Evolutionary conservation across 2,797 vertebrate species (phyloP), one percentile per base, ranked within the genome.

Genomic region (Tapirus indicus): DNA sequence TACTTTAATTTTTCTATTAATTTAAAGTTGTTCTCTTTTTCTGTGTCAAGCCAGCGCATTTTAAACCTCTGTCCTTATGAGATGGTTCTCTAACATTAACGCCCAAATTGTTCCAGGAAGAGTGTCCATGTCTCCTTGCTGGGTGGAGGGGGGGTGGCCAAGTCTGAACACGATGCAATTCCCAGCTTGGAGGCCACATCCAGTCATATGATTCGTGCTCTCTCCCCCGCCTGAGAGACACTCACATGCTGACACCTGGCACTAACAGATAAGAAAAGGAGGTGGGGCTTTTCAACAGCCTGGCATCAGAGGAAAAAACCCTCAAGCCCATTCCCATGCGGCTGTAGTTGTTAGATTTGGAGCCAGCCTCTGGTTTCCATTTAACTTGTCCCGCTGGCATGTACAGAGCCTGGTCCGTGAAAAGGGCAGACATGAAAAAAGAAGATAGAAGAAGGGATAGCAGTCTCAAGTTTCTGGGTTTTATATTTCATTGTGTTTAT

Each of bases 401-500:
- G 64, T 79, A 47, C 6, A 38, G 58, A 44, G 10, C 25, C 54
- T 87, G 66, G 60, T 71, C 44, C 54, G 77, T 92, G 29, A 80
- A 79, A 84, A 75, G 23, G 6, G 32, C 18, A 75, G 25, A 68
- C 90, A 49, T 66, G 35, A 79, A 66, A 82, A 32, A 56, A 25
- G 21, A 13, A 83, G 74, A 49, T 60, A 88, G 44, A 91, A 77
- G n/a, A 68, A 82, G 16, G 77, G 88, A 20, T 29, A 71, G 4
- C 38, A 74, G 21, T 52, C 21, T 79, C 49, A n/a, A 44, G 21
- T 27, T 52, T 79, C 58, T 68, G 41, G 14, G 18, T 66, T 91
- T 88, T 54, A 38, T 54, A 80, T 78, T 85, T 89, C 17, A 80
- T 62, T 69, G 47, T 88, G 38, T 74, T 89, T 91, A 64, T n/a